Base-by-base conservation (phyloP, 2,888 invertebrate species). In the Nasonovia ribisnigri region DNA sequence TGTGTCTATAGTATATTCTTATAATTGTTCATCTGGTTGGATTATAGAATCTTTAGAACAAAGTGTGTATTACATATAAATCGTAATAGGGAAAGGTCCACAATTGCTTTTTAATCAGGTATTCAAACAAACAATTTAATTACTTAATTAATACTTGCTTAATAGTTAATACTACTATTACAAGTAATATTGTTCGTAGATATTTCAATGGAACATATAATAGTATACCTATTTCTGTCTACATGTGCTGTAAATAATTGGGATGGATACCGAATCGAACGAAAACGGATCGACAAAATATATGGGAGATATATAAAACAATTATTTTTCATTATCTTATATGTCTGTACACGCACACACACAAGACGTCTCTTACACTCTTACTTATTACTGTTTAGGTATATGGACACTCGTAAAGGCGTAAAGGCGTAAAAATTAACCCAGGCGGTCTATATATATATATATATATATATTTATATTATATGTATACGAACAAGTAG, bases 341-440 rank as follows among this genome's bases (percentile, higher is more conserved):
- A 77, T 16, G 8, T 36, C 0, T 29, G 36, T n/a, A 20, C 48
- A 60, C 46, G 1, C 51, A 29, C 13, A 54, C 54, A 46, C 54
- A 88, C 51, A 42, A 36, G 11, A 57, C 43, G 88, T 57, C 42
- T 57, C 42, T 42, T 88, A 51, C 48, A 29, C n/a, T n/a, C 51
- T 20, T 13, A 88, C 89, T 29, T 60, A 90, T 90, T 77, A 67
- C 77, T 90, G 48, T 77, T 77, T 36, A 77, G 77, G 36, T 67
- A 36, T 48, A 90, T 13, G 84, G 26, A 67, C 60, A 48, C 60
- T 67, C 77, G 48, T 8, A 51, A 67, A 88, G 88, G 89, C 86
- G 92, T 36, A 84, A 84, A 89, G 24, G 89, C 89, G 93, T 93
- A 90, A 90, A 93, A 93, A 93, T 93, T 60, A 90, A 93, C 90